Evolutionary conservation across 1,140 invertebrate genomes (phyloP), one percentile per base, ranked within the genome.

Genomic region (Tetramorium parvispinum): DNA sequence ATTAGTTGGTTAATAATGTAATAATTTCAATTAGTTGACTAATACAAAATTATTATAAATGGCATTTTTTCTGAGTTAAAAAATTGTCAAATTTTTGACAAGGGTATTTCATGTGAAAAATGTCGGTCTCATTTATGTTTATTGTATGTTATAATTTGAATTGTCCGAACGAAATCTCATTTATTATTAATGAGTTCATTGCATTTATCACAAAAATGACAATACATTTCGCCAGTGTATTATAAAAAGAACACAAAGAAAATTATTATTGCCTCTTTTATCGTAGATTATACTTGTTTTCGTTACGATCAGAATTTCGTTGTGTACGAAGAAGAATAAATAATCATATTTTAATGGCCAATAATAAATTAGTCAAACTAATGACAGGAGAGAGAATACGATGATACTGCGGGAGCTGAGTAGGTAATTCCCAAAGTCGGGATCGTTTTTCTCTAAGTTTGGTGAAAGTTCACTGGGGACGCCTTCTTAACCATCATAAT

Each of bases 81-180:
- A 46, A 21, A 46, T 71, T n/a, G 5, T 43, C n/a, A 10, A 51
- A 37, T n/a, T n/a, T 4, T 6, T 32, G 32, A 32, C 3, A 32
- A 27, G 4, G 7, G 13, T 21, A 51, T 78, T 65, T 78, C 4
- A 13, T n/a, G 32, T 68, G 24, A n/a, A 27, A 77, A 77, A 43
- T 61, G 5, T 63, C 21, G 1, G 8, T 59, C 6, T 8, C 4
- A 24, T 76, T 63, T 13, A 27, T 6, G 18, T 27, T 59, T 59
- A 59, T 10, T n/a, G 13, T 13, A 24, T 16, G 7, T 49, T 16
- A 40, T 2, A 4, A 21, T 46, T 32, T n/a, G 61, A 51, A 89
- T 87, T 87, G 81, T 85, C 65, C 49, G n/a, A 87, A 61, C 40
- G 37, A 91, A 87, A 87, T 91, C 82, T 87, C 71, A 91, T 91